Percentiles rank a stretch among this genome's conserved stretches.
These are phyloP conservation scores for Panthera uncia DNA, from an alignment of 2,113 vertebrate genomes.

Conservation along the genomic window DNA sequence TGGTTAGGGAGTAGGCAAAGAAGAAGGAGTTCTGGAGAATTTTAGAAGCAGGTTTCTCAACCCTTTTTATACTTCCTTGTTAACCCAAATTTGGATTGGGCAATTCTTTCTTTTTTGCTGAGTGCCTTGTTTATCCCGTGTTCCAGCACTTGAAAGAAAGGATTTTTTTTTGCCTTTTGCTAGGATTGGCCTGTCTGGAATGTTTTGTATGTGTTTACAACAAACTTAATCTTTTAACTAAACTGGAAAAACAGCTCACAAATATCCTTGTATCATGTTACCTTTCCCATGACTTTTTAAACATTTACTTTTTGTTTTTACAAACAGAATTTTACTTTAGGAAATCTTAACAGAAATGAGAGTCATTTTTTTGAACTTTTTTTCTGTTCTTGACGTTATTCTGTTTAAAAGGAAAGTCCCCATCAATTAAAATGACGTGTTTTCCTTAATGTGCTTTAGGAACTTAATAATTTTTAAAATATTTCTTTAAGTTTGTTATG, in stretches of 20 bases:
- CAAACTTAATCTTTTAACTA: conserved; percentile 40
- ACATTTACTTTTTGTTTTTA: conserved; percentile 54
- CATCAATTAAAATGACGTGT: conserved; percentile 48
- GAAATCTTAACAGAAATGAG: conserved; percentile 40
- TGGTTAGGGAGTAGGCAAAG: background rate
- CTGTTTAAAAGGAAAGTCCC: conserved; percentile 64
- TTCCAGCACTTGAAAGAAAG: conserved; percentile 57
- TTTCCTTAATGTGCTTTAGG: conserved; percentile 34
- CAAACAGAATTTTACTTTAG: conserved; percentile 45
- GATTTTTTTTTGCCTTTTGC: conserved; percentile 18
- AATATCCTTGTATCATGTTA: conserved; percentile 17
- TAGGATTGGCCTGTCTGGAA: background rate
- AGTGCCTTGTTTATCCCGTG: conserved; percentile 21
- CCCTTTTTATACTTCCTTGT: conserved; percentile 6
- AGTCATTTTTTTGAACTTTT: background rate
- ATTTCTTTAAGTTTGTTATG: conserved; percentile 27
- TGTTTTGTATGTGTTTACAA: conserved; percentile 50
- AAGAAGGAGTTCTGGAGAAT: conserved; percentile 38
- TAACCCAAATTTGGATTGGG: conserved; percentile 47
- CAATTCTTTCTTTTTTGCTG: conserved; percentile 22
- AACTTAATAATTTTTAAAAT: conserved; percentile 40
- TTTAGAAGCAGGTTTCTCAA: conserved; percentile 22
- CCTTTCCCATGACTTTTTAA: background rate
- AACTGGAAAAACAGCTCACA: conserved; percentile 47
- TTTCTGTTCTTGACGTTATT: conserved; percentile 55